phyloP scores from a whole-genome alignment of 2,888 invertebrate genomes.

The Drosophila aldrichi region DNA sequence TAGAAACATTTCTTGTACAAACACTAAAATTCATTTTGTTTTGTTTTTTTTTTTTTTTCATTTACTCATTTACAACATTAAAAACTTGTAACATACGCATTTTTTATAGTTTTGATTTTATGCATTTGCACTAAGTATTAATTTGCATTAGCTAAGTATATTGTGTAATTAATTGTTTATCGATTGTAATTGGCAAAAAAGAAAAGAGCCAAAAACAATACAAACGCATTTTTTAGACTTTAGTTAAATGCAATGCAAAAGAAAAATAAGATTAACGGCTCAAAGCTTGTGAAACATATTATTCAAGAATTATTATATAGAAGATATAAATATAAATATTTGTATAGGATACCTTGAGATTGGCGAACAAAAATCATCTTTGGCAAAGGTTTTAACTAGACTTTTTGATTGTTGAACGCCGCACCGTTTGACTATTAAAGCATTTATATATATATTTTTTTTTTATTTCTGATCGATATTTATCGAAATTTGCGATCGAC shows the following conservation, averaged over 20 bases:
- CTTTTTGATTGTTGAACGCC: slow-evolving; percentile 49
- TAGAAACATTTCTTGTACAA: slow-evolving; percentile 71
- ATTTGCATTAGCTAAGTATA: slow-evolving; percentile 73
- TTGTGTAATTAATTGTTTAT: slow-evolving; percentile 65
- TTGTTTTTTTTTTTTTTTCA: slow-evolving; percentile 37
- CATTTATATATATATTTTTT: slow-evolving; percentile 8
- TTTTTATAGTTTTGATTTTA: slow-evolving; percentile 46
- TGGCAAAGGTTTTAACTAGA: slow-evolving; percentile 56
- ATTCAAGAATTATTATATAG: slow-evolving; percentile 4
- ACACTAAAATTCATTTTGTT: slow-evolving; percentile 48
- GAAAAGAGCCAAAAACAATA: slow-evolving; percentile 25
- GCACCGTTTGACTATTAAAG: slow-evolving; percentile 30
- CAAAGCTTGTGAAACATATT: slow-evolving; percentile 29
- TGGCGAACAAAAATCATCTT: slow-evolving; percentile 61
- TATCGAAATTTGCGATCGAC: slow-evolving; percentile 17
- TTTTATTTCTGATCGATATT: slow-evolving; percentile 19
- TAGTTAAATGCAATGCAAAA: slow-evolving; percentile 66
- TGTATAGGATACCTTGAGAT: slow-evolving; percentile 28
- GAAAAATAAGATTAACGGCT: slow-evolving; percentile 26
- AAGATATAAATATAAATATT: slow-evolving; percentile 8
- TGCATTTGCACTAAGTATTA: slow-evolving; percentile 58
- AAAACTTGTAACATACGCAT: slow-evolving; percentile 66
- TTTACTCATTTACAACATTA: slow-evolving; percentile 69
- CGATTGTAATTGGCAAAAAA: slow-evolving; percentile 46
- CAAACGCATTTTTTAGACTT: not conserved